phyloP scores from a whole-genome alignment of 2,113 vertebrate species.

The Regulus satrapa region DNA sequence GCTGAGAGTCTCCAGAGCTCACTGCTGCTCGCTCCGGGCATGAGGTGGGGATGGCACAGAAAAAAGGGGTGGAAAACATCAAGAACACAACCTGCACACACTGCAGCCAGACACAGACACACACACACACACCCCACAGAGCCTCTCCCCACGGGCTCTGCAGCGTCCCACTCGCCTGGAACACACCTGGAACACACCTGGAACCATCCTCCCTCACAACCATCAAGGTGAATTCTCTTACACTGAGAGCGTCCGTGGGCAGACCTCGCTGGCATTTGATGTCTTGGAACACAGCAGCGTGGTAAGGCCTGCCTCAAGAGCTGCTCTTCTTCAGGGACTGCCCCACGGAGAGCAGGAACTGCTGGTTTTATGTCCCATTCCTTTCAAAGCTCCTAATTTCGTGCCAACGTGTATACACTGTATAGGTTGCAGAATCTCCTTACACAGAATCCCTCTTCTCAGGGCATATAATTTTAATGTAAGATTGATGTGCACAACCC shows the following conservation, averaged over 20 bases:
- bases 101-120: not conserved
- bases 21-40: not conserved
- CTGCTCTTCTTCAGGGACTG: not conserved
- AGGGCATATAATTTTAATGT: not conserved
- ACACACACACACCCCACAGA: too few species aligned
- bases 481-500: not conserved
- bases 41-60: too few species aligned
- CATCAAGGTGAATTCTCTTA: not conserved
- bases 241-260: fast-evolving
- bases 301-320: not conserved
- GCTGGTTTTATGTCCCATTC: not conserved
- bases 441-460: not conserved
- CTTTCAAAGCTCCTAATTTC: not conserved
- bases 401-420: not conserved
- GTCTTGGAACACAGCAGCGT: not conserved
- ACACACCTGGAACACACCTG: too few species aligned
- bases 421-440: not conserved
- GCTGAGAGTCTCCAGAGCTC: too few species aligned
- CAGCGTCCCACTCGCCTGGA: not conserved
- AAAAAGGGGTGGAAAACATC: not conserved
- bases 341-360: not conserved
- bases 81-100: not conserved
- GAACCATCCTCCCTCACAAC: not conserved
- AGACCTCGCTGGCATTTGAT: not conserved
- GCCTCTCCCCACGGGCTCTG: not conserved